A percentile compares a stretch with the other conserved stretches of the same genome.
phyloP scores from a whole-genome alignment of 2,888 invertebrate species.

The Leptura quadrifasciata region DNA sequence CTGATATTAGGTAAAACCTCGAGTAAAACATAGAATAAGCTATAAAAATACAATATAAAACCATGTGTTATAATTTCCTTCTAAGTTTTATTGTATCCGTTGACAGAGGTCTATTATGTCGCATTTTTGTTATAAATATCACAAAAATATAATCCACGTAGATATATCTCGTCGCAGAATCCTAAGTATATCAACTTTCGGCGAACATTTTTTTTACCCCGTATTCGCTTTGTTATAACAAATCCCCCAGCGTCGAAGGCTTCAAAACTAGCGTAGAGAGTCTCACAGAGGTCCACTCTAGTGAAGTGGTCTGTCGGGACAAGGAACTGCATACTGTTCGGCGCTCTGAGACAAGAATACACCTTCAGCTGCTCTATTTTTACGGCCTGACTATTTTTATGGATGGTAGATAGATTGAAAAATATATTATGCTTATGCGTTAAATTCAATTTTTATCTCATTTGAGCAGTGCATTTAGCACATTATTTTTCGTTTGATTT shows the following conservation, averaged over 20 bases:
- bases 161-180: too few relatives aligned
- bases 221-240: constrained; percentile 40
- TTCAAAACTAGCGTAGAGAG: constrained; percentile 46
- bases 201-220: neutral
- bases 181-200: too few relatives aligned
- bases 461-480: neutral
- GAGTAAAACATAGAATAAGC: too few relatives aligned
- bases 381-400: constrained; percentile 29
- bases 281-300: constrained; percentile 58
- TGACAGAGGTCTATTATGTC: too few relatives aligned
- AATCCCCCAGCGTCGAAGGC: constrained; percentile 51
- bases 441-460: neutral
- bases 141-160: too few relatives aligned
- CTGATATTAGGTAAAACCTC: too few relatives aligned
- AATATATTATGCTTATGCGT: neutral
- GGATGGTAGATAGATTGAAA: constrained; percentile 22
- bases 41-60: too few relatives aligned
- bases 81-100: too few relatives aligned
- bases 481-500: neutral
- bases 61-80: too few relatives aligned
- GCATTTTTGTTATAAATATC: too few relatives aligned
- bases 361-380: constrained; percentile 38
- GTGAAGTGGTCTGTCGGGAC: constrained; percentile 61
- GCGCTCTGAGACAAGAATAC: constrained; percentile 30
- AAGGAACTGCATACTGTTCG: constrained; percentile 45